Evolutionary conservation across 2,888 invertebrate species (phyloP), one percentile per base, ranked within the genome.

Genomic region (Prenolepis imparis): DNA sequence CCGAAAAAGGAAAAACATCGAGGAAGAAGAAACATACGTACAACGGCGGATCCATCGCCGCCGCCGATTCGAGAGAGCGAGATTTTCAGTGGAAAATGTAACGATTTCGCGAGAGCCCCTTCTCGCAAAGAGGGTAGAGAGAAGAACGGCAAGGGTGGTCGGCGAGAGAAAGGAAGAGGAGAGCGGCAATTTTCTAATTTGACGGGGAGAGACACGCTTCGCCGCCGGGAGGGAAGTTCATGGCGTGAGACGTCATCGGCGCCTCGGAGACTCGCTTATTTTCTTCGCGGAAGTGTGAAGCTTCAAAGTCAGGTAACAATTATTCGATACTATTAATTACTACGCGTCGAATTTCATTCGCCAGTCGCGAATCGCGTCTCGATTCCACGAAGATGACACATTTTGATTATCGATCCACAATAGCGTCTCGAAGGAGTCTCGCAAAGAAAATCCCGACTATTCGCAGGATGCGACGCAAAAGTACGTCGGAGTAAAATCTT

Each of bases 221-320:
- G 44, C 41, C 57, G 24, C 12, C 57, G 44, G 32, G 9, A 59
- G 59, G 59, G 73, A 59, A 55, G 44, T 72, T 80, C 24, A 80
- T 80, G 78, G 78, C 73, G 83, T 81, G 82, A 82, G 57, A 83
- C 83, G 82, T 66, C 55, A 61, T 66, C 59, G 61, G 41, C 21
- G 52, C 57, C 52, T 28, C 72, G 52, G 64, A 61, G 32, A 83
- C 59, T 83, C 67, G 67, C 80, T 48, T 24, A 59, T 83, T 67
- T 44, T 83, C 83, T 57, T 66, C 83, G 18, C 41, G 15, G 48
- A 28, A 57, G 12, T 8, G 66, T n/a, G 24, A 48, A 15, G 44
- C 32, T 44, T 32, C 18, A 24, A 59, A 59, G 18, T 44, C 78
- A 80, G 78, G 78, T 80, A 72, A 80, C 5, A 15, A 36, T 36